phyloP scores from a whole-genome alignment of 1,140 invertebrate genomes.

The Trichonephila clavata region DNA sequence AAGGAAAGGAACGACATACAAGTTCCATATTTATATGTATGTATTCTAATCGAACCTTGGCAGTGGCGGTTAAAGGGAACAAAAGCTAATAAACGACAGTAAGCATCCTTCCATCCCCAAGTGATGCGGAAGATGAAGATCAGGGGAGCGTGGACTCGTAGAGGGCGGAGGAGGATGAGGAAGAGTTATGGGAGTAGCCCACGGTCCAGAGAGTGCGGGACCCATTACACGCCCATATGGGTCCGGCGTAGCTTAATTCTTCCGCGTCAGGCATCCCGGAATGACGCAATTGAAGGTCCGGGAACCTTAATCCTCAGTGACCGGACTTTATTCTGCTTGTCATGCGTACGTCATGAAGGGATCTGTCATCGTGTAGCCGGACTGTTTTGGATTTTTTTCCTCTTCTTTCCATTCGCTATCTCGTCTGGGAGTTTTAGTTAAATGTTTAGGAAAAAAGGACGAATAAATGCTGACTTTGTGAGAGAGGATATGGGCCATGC shows the following conservation, averaged over 20 bases:
- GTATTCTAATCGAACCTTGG: slow-evolving; percentile 12
- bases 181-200: slow-evolving; percentile 69
- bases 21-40: slow-evolving; percentile 27
- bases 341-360: slow-evolving; percentile 62
- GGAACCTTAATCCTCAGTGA: slow-evolving; percentile 69
- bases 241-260: slow-evolving; percentile 75
- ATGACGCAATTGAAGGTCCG: slow-evolving; percentile 69
- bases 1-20: neutral
- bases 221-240: slow-evolving; percentile 77
- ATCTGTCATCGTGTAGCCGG: slow-evolving; percentile 62
- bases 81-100: slow-evolving; percentile 71
- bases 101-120: slow-evolving; percentile 73
- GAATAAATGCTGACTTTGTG: slow-evolving; percentile 66
- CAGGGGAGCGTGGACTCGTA: slow-evolving; percentile 32
- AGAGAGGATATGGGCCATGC: slow-evolving; percentile 57
- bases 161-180: slow-evolving; percentile 1
- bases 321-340: slow-evolving; percentile 76
- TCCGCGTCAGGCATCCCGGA: slow-evolving; percentile 72
- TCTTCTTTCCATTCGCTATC: slow-evolving; percentile 35
- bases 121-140: slow-evolving; percentile 74
- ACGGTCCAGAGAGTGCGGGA: slow-evolving; percentile 71
- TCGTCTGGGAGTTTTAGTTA: slow-evolving; percentile 63
- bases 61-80: slow-evolving; percentile 14
- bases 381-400: neutral
- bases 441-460: slow-evolving; percentile 65